These are phyloP conservation scores for Agrochola lota DNA, from an alignment of 2,888 invertebrate species.

Conservation along the genomic window DNA sequence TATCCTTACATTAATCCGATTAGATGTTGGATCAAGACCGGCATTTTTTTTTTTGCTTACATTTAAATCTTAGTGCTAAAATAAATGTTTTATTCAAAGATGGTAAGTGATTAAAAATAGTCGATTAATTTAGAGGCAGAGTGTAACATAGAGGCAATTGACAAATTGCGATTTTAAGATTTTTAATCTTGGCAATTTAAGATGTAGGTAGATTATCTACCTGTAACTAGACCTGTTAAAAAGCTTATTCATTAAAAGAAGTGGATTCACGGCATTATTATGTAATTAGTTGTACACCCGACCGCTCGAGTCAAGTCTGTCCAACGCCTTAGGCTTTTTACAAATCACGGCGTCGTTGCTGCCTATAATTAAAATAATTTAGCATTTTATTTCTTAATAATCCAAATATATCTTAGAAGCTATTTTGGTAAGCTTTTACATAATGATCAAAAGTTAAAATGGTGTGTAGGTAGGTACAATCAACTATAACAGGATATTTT, in stretches of 20 bases:
- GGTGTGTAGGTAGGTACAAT: background rate
- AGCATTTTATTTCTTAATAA: slow-evolving; percentile 12
- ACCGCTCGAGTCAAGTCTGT: background rate
- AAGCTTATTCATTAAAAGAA: background rate
- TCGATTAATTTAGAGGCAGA: slow-evolving; percentile 13
- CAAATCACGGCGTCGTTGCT: background rate
- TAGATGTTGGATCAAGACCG: slow-evolving; percentile 41
- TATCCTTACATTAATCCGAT: slow-evolving; percentile 61
- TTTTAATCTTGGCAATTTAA: background rate
- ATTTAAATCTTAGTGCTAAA: slow-evolving; percentile 28
- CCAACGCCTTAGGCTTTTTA: background rate
- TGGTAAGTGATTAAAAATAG: slow-evolving; percentile 44
- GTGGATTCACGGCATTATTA: background rate
- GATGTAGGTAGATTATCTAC: background rate
- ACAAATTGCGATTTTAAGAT: background rate
- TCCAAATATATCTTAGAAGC: background rate
- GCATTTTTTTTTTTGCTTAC: slow-evolving; percentile 14
- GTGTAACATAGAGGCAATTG: slow-evolving; percentile 5
- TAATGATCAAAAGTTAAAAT: slow-evolving; percentile 1
- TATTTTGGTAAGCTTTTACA: background rate
- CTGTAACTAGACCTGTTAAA: too few relatives aligned
- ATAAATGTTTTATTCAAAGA: slow-evolving; percentile 25
- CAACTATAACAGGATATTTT: background rate
- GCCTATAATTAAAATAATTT: slow-evolving; percentile 27
- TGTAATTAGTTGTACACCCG: background rate